Evolutionary conservation across 2,888 invertebrate genomes (phyloP).

Genomic region (Thera obeliscata): DNA sequence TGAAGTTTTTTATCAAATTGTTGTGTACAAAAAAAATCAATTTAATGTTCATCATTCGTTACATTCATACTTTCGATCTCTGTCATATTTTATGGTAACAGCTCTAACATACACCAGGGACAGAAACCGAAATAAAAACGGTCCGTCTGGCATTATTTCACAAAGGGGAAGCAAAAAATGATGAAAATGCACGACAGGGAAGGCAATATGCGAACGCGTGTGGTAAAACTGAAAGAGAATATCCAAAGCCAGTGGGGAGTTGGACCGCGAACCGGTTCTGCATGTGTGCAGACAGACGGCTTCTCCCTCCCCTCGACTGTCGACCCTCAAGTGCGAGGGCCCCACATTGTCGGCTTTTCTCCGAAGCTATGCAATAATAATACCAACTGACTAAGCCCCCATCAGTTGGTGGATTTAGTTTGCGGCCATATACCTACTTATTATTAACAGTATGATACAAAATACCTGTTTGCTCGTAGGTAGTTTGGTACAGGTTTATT

Average conservation of each 20-base stretch:
- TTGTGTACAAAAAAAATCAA: not conserved
- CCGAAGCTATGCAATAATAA: conserved; percentile 77
- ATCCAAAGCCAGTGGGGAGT: conserved; percentile 74
- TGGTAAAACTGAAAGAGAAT: conserved; percentile 71
- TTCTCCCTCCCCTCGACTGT: conserved; percentile 74
- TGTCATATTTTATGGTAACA: conserved; percentile 10
- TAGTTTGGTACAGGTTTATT: not conserved
- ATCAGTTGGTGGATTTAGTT: conserved; percentile 23
- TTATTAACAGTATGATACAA: conserved; percentile 1
- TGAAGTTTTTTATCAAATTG: not conserved
- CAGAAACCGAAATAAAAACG: conserved; percentile 75
- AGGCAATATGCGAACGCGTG: conserved; percentile 72
- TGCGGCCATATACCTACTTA: not conserved
- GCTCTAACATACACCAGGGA: conserved; percentile 60
- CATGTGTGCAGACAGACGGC: conserved; percentile 80
- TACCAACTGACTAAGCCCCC: conserved; percentile 53
- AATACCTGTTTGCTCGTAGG: conserved; percentile 2
- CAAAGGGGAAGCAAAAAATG: conserved; percentile 79
- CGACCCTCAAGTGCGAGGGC: conserved; percentile 77
- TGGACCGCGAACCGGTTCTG: conserved; percentile 80
- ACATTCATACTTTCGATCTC: conserved; percentile 24
- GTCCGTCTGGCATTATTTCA: conserved; percentile 76
- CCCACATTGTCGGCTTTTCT: conserved; percentile 76
- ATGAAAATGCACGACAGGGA: conserved; percentile 78
- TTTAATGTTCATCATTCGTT: conserved; percentile 1